phyloP scores from a whole-genome alignment of 2,113 vertebrate species.

The Corynorhinus townsendii region DNA sequence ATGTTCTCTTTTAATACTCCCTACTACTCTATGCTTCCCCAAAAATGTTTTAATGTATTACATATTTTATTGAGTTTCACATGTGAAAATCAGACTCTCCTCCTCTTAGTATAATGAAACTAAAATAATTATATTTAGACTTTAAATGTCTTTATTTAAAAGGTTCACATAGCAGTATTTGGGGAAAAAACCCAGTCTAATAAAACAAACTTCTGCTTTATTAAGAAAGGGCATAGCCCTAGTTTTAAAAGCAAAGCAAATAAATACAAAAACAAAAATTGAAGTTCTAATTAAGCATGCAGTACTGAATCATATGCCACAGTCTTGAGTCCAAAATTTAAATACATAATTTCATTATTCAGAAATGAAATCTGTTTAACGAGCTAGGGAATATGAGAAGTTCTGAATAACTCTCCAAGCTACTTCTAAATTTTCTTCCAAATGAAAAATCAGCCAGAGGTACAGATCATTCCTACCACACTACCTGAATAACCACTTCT shows the following conservation, averaged over 20 bases:
- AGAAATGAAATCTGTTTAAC: slow-evolving; percentile 38
- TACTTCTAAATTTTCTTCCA: slow-evolving; percentile 29
- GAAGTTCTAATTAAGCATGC: slow-evolving; percentile 45
- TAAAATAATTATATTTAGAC: slow-evolving; percentile 7
- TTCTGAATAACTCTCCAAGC: background rate
- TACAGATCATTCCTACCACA: background rate
- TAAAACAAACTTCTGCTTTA: slow-evolving; percentile 13
- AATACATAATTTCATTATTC: slow-evolving; percentile 21
- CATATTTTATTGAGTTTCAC: background rate
- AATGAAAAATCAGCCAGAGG: background rate
- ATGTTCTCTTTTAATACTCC: background rate
- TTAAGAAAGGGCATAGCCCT: background rate
- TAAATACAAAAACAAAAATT: slow-evolving; percentile 7
- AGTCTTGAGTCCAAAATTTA: background rate
- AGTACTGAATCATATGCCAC: slow-evolving; percentile 12
- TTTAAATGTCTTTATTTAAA: background rate
- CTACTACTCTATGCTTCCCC: background rate
- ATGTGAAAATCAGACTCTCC: slow-evolving; percentile 27
- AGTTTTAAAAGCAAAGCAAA: slow-evolving; percentile 33
- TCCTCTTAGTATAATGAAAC: background rate
- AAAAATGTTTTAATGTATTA: background rate
- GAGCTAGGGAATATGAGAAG: background rate
- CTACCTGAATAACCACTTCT: background rate
- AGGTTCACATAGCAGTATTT: background rate
- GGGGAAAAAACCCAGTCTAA: background rate